Evolutionary conservation across 1,140 invertebrate genomes (phyloP).

Genomic region (Diorhabda elongata): DNA sequence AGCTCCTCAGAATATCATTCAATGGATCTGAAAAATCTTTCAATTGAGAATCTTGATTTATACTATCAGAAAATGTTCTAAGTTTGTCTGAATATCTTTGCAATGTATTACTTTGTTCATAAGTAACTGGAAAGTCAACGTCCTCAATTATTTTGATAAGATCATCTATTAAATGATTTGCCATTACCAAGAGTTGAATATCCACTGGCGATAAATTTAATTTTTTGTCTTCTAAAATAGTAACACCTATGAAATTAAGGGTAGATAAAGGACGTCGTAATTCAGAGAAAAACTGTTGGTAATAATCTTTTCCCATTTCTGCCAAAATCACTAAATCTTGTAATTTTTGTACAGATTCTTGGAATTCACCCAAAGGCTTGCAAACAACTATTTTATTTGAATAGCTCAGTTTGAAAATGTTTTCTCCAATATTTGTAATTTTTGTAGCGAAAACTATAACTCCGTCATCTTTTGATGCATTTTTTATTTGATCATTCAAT

Average conservation of each 20-base stretch:
- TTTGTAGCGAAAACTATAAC: conserved; percentile 19
- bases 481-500: not conserved
- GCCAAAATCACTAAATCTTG: conserved; percentile 33
- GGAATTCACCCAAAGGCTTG: conserved; percentile 32
- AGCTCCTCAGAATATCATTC: conserved; percentile 49
- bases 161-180: conserved; percentile 29
- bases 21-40: conserved; percentile 47
- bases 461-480: conserved; percentile 15
- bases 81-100: conserved; percentile 28
- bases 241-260: conserved; percentile 40
- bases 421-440: conserved; percentile 20
- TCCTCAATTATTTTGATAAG: conserved; percentile 4
- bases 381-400: conserved; percentile 18
- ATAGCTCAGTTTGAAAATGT: conserved; percentile 17
- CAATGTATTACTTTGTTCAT: not conserved
- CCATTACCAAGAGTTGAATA: conserved; percentile 32
- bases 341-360: conserved; percentile 44
- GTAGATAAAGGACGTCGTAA: conserved; percentile 40
- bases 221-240: conserved; percentile 38
- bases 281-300: conserved; percentile 35
- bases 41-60: conserved; percentile 43
- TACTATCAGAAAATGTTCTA: conserved; percentile 37
- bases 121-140: not conserved
- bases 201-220: conserved; percentile 38
- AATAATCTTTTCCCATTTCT: conserved; percentile 29